A percentile compares a stretch with the other conserved stretches of the same genome.
These are phyloP conservation scores for Rhinopomastus cyanomelas DNA, from an alignment of 2,113 vertebrate genomes.

Conservation along the genomic window DNA sequence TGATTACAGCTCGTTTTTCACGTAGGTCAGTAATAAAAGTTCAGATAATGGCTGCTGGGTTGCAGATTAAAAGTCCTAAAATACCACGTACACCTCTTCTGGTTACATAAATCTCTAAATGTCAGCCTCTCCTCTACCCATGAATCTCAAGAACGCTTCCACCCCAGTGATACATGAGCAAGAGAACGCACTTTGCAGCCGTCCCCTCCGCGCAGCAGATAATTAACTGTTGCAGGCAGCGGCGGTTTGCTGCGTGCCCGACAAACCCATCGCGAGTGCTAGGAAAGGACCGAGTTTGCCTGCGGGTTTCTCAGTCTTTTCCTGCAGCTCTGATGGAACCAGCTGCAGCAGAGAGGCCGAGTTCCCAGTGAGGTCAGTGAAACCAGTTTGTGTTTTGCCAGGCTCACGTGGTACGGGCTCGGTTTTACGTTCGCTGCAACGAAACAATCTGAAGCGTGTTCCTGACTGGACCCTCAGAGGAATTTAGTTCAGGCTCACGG, in stretches of 20 bases:
- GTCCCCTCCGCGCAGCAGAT: background rate
- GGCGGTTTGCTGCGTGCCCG: background rate
- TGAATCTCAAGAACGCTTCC: background rate
- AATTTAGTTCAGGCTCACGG: background rate
- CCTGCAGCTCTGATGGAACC: background rate
- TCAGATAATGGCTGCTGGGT: slow-evolving; percentile 44
- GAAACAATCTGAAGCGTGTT: background rate
- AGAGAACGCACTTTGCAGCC: background rate
- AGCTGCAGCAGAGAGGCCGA: background rate
- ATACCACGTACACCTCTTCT: background rate
- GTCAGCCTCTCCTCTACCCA: slow-evolving; percentile 22
- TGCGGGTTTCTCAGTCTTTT: background rate
- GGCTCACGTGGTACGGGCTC: background rate
- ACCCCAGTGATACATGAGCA: background rate
- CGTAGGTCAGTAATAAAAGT: background rate
- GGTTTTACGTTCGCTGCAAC: background rate
- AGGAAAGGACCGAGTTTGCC: background rate
- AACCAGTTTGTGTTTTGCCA: background rate
- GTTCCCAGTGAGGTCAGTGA: background rate
- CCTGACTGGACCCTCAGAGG: background rate
- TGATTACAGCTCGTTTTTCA: background rate
- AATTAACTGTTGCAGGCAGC: background rate
- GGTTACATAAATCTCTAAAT: background rate
- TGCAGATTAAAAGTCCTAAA: background rate
- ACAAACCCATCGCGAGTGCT: background rate